phyloP scores from a whole-genome alignment of 1,140 invertebrate species.

The Cotesia glomerata region DNA sequence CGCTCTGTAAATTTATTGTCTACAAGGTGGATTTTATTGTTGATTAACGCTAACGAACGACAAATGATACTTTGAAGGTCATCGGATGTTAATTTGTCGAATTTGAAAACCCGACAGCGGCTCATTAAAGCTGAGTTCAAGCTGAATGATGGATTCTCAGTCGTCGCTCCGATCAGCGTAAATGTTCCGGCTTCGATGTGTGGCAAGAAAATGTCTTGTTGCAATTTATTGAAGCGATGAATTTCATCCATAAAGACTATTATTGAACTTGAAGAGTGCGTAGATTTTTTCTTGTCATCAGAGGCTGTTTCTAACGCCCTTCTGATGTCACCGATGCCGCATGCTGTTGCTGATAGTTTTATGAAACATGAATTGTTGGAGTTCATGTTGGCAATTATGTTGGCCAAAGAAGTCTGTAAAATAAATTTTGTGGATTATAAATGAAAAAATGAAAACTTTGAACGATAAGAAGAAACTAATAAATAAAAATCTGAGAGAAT shows the following conservation, averaged over 20 bases:
- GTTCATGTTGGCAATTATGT: constrained; percentile 73
- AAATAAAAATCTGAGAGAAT: too few species aligned
- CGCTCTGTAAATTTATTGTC: constrained; percentile 37
- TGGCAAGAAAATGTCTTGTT: constrained; percentile 79
- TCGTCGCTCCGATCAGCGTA: constrained; percentile 84
- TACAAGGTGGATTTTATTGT: constrained; percentile 38
- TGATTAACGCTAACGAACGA: constrained; percentile 63
- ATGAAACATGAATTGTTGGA: constrained; percentile 70
- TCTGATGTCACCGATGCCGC: constrained; percentile 81
- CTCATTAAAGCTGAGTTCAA: constrained; percentile 82
- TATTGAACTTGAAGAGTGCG: constrained; percentile 70
- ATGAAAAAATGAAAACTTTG: too few species aligned
- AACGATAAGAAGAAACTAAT: too few species aligned
- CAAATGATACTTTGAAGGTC: constrained; percentile 71
- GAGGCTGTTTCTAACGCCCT: constrained; percentile 76
- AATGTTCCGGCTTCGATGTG: constrained; percentile 83
- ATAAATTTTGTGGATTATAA: too few species aligned
- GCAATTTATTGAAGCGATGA: constrained; percentile 85
- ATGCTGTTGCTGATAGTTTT: constrained; percentile 76
- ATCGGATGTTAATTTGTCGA: constrained; percentile 72
- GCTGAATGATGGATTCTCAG: constrained; percentile 87
- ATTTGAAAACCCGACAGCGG: constrained; percentile 76
- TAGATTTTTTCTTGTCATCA: constrained; percentile 68
- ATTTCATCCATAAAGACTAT: constrained; percentile 90
- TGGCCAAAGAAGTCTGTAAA: constrained; percentile 76